phyloP scores from a whole-genome alignment of 2,113 vertebrate species.

The Pterocles burchelli region DNA sequence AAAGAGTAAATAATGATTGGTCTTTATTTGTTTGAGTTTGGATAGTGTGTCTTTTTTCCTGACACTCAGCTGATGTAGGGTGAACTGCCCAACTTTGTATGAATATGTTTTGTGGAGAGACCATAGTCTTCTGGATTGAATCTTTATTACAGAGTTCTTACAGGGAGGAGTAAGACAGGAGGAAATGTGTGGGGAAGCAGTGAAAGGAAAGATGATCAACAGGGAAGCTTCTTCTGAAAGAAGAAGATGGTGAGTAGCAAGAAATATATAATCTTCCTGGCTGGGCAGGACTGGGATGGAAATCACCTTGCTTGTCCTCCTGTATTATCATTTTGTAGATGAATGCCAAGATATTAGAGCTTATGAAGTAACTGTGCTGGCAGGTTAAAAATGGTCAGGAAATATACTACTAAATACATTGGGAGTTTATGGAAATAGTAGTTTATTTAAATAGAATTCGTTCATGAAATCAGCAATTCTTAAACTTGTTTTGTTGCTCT shows the following conservation, averaged over 20 bases:
- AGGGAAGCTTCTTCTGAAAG: background rate
- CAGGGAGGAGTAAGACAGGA: background rate
- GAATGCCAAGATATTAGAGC: background rate
- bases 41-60: background rate
- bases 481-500: background rate
- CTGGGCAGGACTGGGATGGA: background rate
- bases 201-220: background rate
- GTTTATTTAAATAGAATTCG: background rate
- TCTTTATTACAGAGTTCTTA: background rate
- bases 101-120: background rate
- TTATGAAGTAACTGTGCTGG: background rate
- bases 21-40: background rate
- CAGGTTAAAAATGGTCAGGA: background rate
- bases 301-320: background rate
- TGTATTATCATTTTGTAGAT: fast-evolving
- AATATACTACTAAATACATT: background rate
- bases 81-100: background rate
- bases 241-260: background rate
- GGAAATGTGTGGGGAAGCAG: background rate
- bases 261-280: background rate
- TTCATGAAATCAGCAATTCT: background rate
- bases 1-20: background rate
- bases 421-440: background rate
- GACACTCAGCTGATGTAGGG: background rate
- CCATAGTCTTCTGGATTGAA: background rate